A percentile compares a stretch with the other conserved stretches of the same genome.
phyloP scores from a whole-genome alignment of 2,797 vertebrate genomes.

The Tolypeutes matacus region DNA sequence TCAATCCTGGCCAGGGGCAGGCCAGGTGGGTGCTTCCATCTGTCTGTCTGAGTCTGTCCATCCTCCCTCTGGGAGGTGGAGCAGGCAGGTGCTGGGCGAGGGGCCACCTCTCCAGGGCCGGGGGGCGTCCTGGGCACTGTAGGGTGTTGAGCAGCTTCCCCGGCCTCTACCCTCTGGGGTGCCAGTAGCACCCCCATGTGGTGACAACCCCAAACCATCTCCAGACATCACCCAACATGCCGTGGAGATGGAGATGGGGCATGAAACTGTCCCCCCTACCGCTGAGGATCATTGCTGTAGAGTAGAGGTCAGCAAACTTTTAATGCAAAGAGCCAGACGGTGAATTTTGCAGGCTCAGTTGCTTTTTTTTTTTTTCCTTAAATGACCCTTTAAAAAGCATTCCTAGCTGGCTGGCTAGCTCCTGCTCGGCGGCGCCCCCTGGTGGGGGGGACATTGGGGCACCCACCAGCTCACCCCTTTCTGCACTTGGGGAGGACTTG shows the following conservation, averaged over 20 bases:
- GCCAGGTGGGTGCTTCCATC: not conserved
- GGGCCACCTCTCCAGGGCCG: not conserved
- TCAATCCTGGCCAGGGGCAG: not conserved
- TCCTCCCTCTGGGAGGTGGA: not conserved
- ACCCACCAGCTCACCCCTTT: not conserved
- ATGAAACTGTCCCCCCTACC: not conserved
- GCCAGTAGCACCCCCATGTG: not conserved
- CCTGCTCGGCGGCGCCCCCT: too few species aligned
- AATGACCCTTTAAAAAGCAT: not conserved
- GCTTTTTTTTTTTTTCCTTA: not conserved
- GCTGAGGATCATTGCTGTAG: not conserved
- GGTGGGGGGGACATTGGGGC: not conserved
- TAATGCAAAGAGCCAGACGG: not conserved
- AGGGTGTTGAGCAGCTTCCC: not conserved
- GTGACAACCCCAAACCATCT: not conserved
- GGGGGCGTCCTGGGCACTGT: not conserved
- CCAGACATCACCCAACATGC: not conserved
- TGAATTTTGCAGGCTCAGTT: too few species aligned
- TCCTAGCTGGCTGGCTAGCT: too few species aligned
- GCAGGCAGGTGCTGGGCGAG: not conserved
- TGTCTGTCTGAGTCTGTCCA: too few species aligned
- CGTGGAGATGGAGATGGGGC: not conserved
- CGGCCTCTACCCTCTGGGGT: not conserved
- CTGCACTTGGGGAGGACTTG: not conserved
- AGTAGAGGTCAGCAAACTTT: too few species aligned